Evolutionary conservation across 2,797 vertebrate genomes (phyloP), one percentile per base, ranked within the genome.

Genomic region (Falco novaeseelandiae): DNA sequence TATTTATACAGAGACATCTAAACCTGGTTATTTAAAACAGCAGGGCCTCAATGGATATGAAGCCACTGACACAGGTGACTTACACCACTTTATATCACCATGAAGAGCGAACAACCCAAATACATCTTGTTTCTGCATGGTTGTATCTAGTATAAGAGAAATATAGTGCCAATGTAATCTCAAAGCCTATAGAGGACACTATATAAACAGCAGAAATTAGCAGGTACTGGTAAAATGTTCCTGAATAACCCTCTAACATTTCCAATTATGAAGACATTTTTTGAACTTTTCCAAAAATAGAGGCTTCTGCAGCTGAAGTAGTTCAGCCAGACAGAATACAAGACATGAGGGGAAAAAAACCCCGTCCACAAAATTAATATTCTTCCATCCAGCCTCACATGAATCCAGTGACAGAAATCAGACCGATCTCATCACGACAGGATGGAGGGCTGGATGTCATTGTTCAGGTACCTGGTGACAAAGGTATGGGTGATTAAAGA

Each of bases 271-370:
- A 93, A 51, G 55, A 51, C 76, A 62, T 67, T 71, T 78, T 83
- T n/a, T 32, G 49, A 93, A 58, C 40, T 61, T 90, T 72, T 90
- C 83, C 58, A 76, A 79, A 90, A 96, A 83, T 36, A 91, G 76
- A 40, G 8, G 44, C n/a, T 76, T 92, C 73, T 66, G 34, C 2
- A 19, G 57, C 38, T 69, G 40, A 81, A 59, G 12, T 14, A 36
- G 30, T 42, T 88, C 80, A 82, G 73, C 61, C 20, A 71, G 63
- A 26, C 19, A 38, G 29, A 71, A 82, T 1, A 6, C 38, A 69
- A 81, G n/a, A 81, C 3, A 65, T 0, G 4, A 84, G 40, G 8
- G 7, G 40, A 76, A 94, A 78, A 61, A n/a, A 3, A 4, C 5
- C 38, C 5, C 38, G 6, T 27, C 26, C 70, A 36, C 66, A 87